Evolutionary conservation across 2,113 vertebrate species (phyloP), one percentile per base, ranked within the genome.

Genomic region (Maccullochella peelii): DNA sequence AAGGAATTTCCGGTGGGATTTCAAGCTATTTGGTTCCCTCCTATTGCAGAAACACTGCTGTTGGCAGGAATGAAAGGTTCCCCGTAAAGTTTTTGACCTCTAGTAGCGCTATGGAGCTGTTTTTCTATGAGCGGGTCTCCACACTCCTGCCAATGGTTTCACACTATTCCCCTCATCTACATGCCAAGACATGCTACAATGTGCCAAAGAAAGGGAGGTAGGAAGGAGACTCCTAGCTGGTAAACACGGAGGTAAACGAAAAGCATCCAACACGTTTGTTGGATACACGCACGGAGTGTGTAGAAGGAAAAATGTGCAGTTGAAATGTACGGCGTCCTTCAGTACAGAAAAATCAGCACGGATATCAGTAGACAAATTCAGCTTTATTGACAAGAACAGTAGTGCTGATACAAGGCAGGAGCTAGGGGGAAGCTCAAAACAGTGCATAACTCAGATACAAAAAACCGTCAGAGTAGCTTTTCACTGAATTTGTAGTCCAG

Each of bases 331-430:
- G 3, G 4, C 7, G 3, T 15, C 33, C 14, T 14, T 27, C 7
- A 63, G 38, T 8, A 20, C 21, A 66, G 3, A 55, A 80, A 3
- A 27, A 52, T 21, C 6, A 18, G 23, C 23, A 71, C 42, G 54
- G 30, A 79, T 42, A 42, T 75, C 77, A 82, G 83, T 91, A 92
- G 84, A 91, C 92, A 92, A 93, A 93, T 81, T 89, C 71, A 88
- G 84, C 84, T 95, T 96, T 95, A 96, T 94, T 95, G 86, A 92
- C 88, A 92, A 87, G 91, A 85, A 93, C 88, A 89, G 86, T 87
- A 84, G 90, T 91, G 89, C 70, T 89, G 84, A 89, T 90, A 92
- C 91, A 95, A 95, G 92, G 93, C 91, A 85, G 80, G 89, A 92
- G 91, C 92, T 90, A 47, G 74, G 82, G 80, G 84, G 67, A 90